Evolutionary conservation across 1,140 invertebrate species (phyloP).

Genomic region (Triops cancriformis): DNA sequence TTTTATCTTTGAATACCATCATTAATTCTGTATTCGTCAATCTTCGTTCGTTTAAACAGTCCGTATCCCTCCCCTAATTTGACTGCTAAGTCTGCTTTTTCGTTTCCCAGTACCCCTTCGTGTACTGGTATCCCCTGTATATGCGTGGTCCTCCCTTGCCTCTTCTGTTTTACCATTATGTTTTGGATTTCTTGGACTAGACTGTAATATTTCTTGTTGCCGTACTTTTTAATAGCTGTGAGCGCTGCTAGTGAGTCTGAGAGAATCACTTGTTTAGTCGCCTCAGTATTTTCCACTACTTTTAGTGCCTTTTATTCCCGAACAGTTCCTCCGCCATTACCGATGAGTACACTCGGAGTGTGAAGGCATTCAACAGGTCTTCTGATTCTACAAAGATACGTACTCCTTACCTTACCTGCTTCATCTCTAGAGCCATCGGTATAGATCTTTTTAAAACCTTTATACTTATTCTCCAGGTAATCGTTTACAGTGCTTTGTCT

Average conservation of each 20-base stretch:
- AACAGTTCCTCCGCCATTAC: not conserved
- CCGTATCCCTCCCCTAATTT: no score
- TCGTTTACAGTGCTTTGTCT: not conserved
- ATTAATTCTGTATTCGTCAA: no score
- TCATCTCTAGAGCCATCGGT: no score
- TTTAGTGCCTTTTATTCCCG: not conserved
- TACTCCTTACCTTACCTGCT: not conserved
- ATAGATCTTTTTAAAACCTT: not conserved
- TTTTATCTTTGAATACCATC: no score
- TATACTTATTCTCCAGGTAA: not conserved
- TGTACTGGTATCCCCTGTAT: not conserved
- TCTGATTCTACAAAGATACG: not conserved
- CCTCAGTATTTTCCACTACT: not conserved
- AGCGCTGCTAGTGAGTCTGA: not conserved
- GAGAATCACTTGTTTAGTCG: not conserved
- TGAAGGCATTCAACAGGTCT: no score
- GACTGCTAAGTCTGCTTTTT: not conserved
- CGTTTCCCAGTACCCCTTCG: not conserved
- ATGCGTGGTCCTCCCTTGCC: not conserved
- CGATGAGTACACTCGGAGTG: not conserved
- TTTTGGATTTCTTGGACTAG: not conserved
- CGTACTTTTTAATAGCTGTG: not conserved
- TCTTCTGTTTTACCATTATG: not conserved
- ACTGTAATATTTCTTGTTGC: not conserved
- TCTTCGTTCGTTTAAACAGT: no score